Evolutionary conservation across 2,888 invertebrate genomes (phyloP), one percentile per base, ranked within the genome.

Genomic region (Rapana venosa): DNA sequence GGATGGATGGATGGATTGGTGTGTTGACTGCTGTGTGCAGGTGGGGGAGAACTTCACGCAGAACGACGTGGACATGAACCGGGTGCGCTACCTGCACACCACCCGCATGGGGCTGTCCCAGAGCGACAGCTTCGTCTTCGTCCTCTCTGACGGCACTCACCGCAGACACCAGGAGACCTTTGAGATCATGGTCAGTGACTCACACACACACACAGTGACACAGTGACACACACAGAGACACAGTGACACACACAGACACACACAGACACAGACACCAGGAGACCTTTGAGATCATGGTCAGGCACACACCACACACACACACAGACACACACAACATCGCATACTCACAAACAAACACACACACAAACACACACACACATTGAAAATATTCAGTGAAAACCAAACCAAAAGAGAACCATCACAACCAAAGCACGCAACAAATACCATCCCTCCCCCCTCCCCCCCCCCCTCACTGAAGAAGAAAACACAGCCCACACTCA

Each of bases 21-120:
- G 1, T 58, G 58, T 58, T 8, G 58, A 58, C 70, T 77, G 77
- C 11, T 77, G 32, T 83, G 36, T 17, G 15, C 61, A 88, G 26
- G 92, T 94, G 11, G 94, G 95, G 4, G 91, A 92, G 30, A 95
- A 96, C 90, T 96, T 96, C 91, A 95, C 95, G 0, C 96, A 96
- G 91, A 90, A 92, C 26, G 95, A 95, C 87, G 92, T 96, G 8
- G 93, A 96, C 91, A 92, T 93, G 88, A 95, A 95, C 91, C 92
- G 93, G 58, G 93, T 96, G 47, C 92, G 96, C 66, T 96, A 95
- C 90, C 91, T 95, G 11, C 95, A 95, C 92, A 95, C 94, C 17
- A 94, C 93, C 5, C 92, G 93, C 77, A 93, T 94, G 92, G 93
- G 93, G 26, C 92, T 92, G 70, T 92, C 93, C 11, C 94, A 94